These are phyloP conservation scores for Varanus komodoensis DNA, from an alignment of 2,113 vertebrate species.

Conservation along the genomic window DNA sequence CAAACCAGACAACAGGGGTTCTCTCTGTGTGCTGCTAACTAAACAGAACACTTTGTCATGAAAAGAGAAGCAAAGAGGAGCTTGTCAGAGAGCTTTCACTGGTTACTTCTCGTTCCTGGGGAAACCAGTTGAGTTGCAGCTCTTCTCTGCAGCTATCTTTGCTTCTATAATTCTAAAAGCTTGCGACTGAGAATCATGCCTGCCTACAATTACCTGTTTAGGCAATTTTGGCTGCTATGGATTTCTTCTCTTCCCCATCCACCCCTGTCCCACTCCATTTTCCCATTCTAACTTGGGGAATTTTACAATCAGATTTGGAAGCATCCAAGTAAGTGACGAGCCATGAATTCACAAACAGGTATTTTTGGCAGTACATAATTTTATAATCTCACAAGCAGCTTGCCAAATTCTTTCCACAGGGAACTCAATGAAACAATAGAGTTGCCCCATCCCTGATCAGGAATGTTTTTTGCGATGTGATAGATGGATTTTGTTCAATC, in stretches of 20 bases:
- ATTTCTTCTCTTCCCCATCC: not conserved
- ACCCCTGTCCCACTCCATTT: no score
- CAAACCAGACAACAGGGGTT: slow-evolving; percentile 45
- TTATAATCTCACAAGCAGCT: not conserved
- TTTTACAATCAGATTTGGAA: slow-evolving; percentile 16
- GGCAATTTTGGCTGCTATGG: not conserved
- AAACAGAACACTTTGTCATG: slow-evolving; percentile 28
- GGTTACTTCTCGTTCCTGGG: slow-evolving; percentile 48
- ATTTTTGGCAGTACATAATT: not conserved
- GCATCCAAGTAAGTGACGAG: slow-evolving; percentile 7
- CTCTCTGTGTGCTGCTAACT: slow-evolving; percentile 38
- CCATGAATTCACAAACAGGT: slow-evolving; percentile 15
- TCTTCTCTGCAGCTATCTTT: slow-evolving; percentile 29
- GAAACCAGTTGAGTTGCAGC: slow-evolving; percentile 43
- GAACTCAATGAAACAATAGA: not conserved
- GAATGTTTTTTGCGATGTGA: not conserved
- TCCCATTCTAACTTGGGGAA: not conserved
- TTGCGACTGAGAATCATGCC: slow-evolving; percentile 21
- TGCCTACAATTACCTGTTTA: slow-evolving; percentile 16
- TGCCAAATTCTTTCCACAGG: not conserved
- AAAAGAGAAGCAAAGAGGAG: slow-evolving; percentile 11
- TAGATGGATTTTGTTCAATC: not conserved
- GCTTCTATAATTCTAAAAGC: slow-evolving; percentile 29
- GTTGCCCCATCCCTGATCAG: not conserved
- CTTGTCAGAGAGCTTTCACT: slow-evolving; percentile 14